phyloP scores from a whole-genome alignment of 2,797 vertebrate species.

The Pseudopleuronectes americanus region DNA sequence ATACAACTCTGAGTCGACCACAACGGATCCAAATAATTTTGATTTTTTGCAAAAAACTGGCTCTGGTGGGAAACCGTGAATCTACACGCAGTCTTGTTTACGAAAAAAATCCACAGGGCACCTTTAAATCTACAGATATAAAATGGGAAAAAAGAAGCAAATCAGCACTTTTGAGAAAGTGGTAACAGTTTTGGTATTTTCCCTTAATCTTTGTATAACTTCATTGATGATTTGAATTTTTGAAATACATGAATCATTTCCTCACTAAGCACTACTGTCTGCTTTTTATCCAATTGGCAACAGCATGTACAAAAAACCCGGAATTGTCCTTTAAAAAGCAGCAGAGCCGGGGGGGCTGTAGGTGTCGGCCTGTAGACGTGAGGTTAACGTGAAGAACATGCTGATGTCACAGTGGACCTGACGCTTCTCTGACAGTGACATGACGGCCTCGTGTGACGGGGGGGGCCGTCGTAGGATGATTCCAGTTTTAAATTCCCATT shows the following conservation, averaged over 20 bases:
- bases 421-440: neutral
- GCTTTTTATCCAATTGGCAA: conserved; percentile 20
- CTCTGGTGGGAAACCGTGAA: neutral
- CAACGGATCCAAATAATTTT: neutral
- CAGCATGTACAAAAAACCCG: neutral
- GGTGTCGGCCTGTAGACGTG: neutral
- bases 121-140: neutral
- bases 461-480: conserved; percentile 29
- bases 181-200: neutral
- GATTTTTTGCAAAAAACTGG: neutral
- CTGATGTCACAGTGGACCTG: too few species aligned
- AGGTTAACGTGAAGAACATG: conserved; percentile 3
- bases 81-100: conserved; percentile 1
- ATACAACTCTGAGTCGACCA: too few species aligned
- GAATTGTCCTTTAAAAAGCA: neutral
- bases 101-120: neutral
- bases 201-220: neutral
- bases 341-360: too few species aligned
- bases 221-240: neutral
- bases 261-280: neutral
- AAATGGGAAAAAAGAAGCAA: conserved; percentile 3
- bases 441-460: neutral
- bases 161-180: neutral
- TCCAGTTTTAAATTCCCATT: conserved; percentile 60
- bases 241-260: neutral